Percentiles rank a stretch among this genome's conserved stretches.
Evolutionary conservation across 2,113 vertebrate species (phyloP).

Genomic region (Pteropus alecto): DNA sequence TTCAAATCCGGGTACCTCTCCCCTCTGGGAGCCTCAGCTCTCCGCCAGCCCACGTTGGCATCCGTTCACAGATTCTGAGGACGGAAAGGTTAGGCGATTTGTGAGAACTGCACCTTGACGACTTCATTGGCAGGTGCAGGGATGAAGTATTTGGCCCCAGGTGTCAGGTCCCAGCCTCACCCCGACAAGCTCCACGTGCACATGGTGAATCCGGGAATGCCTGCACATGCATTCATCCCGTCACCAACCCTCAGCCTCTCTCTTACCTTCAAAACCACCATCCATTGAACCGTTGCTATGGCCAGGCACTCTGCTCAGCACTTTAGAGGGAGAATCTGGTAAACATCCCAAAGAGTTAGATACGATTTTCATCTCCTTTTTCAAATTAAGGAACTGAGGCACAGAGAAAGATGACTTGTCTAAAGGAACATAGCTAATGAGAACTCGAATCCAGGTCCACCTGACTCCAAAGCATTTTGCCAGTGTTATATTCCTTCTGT

Average conservation of each 20-base stretch:
- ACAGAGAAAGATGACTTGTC: not conserved
- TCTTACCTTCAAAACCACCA: not conserved
- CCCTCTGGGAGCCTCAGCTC: not conserved
- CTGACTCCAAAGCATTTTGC: not conserved
- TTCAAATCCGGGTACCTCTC: not conserved
- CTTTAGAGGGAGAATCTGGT: not conserved
- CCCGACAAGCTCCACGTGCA: rapidly evolving
- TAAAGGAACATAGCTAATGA: not conserved
- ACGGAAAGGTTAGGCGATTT: rapidly evolving
- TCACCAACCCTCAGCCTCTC: not conserved
- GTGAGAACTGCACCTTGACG: not conserved
- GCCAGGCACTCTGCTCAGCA: not conserved
- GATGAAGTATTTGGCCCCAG: not conserved
- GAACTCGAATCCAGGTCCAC: not conserved
- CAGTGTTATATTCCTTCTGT: not conserved
- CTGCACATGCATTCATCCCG: not conserved
- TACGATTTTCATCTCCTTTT: not conserved
- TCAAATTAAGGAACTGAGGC: not conserved
- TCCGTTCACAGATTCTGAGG: not conserved
- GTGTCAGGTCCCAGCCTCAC: not conserved
- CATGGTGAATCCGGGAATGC: rapidly evolving
- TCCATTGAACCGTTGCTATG: rapidly evolving
- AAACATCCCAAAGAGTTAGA: not conserved
- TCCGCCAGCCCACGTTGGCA: rapidly evolving
- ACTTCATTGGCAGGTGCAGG: not conserved